Evolutionary conservation across 2,888 invertebrate genomes (phyloP).

Genomic region (Meghimatium bilineatum): DNA sequence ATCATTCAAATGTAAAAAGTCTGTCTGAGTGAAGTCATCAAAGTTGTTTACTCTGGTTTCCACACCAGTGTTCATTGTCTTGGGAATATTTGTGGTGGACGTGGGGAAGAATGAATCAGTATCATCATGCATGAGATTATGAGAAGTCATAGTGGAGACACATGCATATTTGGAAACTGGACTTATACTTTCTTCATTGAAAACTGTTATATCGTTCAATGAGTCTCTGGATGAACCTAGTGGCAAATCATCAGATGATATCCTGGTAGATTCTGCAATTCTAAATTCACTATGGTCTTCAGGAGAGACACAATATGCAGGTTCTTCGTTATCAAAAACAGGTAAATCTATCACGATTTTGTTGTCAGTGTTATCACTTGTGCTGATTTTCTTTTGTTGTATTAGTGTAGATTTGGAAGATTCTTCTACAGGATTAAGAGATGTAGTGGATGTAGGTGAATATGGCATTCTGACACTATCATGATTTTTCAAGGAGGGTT

Average conservation of each 20-base stretch:
- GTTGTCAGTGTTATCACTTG: neutral
- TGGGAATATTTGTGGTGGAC: neutral
- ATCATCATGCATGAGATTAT: conserved; percentile 27
- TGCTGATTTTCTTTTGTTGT: neutral
- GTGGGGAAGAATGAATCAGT: conserved; percentile 23
- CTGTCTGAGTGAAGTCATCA: conserved; percentile 68
- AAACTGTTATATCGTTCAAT: neutral
- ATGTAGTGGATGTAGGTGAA: neutral
- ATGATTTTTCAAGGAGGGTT: neutral
- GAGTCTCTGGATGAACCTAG: conserved; percentile 5
- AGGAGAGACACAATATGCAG: no score
- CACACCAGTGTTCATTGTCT: conserved; percentile 55
- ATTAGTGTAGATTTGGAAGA: neutral
- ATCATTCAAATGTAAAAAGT: conserved; percentile 43
- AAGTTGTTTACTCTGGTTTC: conserved; percentile 58
- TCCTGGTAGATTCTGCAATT: neutral
- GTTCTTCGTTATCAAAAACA: neutral
- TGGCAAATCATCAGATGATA: conserved; percentile 6
- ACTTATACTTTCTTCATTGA: conserved; percentile 21
- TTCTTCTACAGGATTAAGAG: neutral
- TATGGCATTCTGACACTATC: neutral
- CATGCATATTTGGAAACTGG: conserved; percentile 12
- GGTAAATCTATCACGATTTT: neutral
- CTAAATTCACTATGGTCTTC: conserved; percentile 5
- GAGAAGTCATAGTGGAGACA: conserved; percentile 25